Percentiles rank a stretch among this genome's conserved stretches.
Conservation (phyloP, 2,113 vertebrate species). For the Nothocercus julius region DNA sequence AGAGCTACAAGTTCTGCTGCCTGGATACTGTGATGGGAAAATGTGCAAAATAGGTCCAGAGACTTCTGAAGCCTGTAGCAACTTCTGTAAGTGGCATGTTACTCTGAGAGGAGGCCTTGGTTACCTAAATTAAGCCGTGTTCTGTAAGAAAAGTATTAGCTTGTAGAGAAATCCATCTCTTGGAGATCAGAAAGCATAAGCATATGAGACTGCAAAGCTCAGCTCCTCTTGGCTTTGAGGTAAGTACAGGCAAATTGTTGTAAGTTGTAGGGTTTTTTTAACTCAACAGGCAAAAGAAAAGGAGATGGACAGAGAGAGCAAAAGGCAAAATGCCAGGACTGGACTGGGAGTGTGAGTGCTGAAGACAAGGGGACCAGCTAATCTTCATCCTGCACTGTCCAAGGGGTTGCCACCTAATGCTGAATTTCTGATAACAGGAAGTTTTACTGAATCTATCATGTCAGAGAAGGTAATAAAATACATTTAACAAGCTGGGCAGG, state of each 20-base stretch:
- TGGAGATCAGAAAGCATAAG: neutral
- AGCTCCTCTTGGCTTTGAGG: neutral
- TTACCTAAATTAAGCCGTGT: neutral
- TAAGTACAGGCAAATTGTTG: neutral
- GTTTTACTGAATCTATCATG: slow-evolving; percentile 22
- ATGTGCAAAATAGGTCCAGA: neutral
- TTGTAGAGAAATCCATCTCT: neutral
- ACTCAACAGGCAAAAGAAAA: neutral
- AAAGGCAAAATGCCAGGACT: neutral
- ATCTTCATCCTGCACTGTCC: neutral
- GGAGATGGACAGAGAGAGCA: neutral
- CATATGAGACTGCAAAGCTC: neutral
- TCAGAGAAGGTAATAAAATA: slow-evolving; percentile 10
- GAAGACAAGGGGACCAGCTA: neutral
- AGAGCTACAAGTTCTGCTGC: neutral
- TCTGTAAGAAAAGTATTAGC: neutral
- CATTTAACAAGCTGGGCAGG: slow-evolving; percentile 25
- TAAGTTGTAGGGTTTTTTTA: neutral
- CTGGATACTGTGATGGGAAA: neutral
- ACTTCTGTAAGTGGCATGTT: neutral
- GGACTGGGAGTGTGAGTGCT: fast-evolving
- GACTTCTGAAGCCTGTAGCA: neutral
- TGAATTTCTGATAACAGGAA: neutral
- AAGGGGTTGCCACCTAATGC: neutral
- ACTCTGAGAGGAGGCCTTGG: neutral